These are phyloP conservation scores for Axea sp. DNA, from an alignment of 2,888 invertebrate species.

Conservation along the genomic window DNA sequence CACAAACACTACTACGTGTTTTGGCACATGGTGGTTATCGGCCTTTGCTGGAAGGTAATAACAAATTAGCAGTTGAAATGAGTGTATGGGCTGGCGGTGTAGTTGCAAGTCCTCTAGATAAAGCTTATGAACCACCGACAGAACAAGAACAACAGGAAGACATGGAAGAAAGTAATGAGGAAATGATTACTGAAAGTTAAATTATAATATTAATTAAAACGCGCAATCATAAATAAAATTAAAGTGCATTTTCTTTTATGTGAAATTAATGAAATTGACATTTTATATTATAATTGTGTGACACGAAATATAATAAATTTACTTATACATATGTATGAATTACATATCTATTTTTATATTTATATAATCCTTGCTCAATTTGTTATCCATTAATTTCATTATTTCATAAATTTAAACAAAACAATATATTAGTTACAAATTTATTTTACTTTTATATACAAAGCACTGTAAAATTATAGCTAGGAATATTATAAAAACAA, in stretches of 20 bases:
- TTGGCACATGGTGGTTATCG: conserved; percentile 96
- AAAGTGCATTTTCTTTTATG: conserved; percentile 12
- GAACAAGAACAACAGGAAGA: conserved; percentile 87
- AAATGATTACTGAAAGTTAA: conserved; percentile 82
- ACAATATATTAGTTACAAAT: too few relatives aligned
- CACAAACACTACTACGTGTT: conserved; percentile 94
- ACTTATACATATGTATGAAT: conserved; percentile 10
- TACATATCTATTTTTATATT: too few relatives aligned
- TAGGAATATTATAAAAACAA: too few relatives aligned
- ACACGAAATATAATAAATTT: conserved; percentile 24
- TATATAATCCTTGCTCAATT: too few relatives aligned
- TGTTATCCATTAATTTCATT: too few relatives aligned
- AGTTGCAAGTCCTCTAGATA: conserved; percentile 96
- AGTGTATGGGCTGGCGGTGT: conserved; percentile 96
- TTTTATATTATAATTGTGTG: conserved; percentile 33
- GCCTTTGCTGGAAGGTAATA: conserved; percentile 87
- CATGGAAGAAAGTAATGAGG: conserved; percentile 84
- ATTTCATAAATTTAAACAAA: too few relatives aligned
- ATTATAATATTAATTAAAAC: conserved; percentile 55
- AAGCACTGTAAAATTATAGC: too few relatives aligned
- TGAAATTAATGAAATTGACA: conserved; percentile 34
- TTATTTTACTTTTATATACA: too few relatives aligned
- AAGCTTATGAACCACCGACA: conserved; percentile 91
- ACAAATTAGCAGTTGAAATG: conserved; percentile 91
- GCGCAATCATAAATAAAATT: background rate